Evolutionary conservation across 1,140 invertebrate genomes (phyloP), one percentile per base, ranked within the genome.

Genomic region (Megalopta genalis): DNA sequence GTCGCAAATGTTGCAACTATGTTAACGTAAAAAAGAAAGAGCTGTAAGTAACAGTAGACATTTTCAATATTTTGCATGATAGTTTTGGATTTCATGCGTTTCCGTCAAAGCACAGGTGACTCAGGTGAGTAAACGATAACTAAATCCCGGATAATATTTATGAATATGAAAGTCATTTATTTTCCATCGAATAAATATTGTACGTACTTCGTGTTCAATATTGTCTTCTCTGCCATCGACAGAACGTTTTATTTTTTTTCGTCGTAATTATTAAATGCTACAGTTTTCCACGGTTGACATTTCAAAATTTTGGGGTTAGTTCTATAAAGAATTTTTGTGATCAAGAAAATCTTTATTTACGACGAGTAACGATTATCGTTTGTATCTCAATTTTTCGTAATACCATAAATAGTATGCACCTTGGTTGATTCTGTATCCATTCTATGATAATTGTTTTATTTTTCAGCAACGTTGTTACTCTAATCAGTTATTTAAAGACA

Each of bases 41-140:
- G 75, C 71, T 85, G 70, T 67, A 85, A 82, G 64, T 87, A 89
- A 82, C 84, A 86, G 83, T 86, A 86, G 87, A 88, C 83, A 80
- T 84, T 82, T 83, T 82, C 83, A 73, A 84, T 81, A 86, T 86
- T 88, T 88, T 84, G 76, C 79, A 77, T 64, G 68, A 78, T 74
- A 86, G 74, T 79, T 88, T 84, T 87, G 57, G 76, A 82, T 80
- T 81, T 79, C 63, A 72, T 84, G 68, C 80, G 71, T 71, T 80
- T 86, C 82, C 81, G 57, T 80, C 32, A 25, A 75, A 25, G 25
- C n/a, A 81, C 66, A 83, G 70, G 83, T 88, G 79, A 76, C n/a
- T 80, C 66, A 83, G 70, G 83, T 88, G 79, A 76, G 83, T 81
- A 80, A n/a, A 49, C 25, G 49, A 25, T 46, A n/a, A 16, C 63